Evolutionary conservation across 2,888 invertebrate species (phyloP), one percentile per base, ranked within the genome.

Genomic region (Drosophila quinaria): DNA sequence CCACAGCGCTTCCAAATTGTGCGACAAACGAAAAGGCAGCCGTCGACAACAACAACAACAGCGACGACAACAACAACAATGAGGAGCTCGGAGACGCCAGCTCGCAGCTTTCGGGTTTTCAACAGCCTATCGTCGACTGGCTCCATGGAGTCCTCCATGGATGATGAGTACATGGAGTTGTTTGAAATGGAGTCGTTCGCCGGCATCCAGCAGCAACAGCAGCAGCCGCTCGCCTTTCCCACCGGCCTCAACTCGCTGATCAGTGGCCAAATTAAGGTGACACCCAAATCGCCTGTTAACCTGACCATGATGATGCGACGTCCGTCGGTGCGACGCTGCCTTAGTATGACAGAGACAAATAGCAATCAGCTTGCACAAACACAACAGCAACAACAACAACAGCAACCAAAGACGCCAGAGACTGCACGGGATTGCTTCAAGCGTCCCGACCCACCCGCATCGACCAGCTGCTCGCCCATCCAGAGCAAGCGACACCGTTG

Each of bases 371-470:
- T 78, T 58, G 39, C 44, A 70, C 70, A 91, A 49, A 83, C 79
- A 29, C 92, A 75, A 60, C 78, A 69, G 25, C 80, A 74, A 49
- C 65, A 77, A 4, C 74, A 79, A 58, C 67, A 68, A 42, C 81
- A 68, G 39, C 81, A 70, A 89, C 91, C 92, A 91, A 92, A 92
- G 87, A 92, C 91, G 29, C 91, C 92, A 68, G 91, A 91, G 83
- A 87, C 87, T 78, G 91, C 91, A 37, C 67, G 85, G 68, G 77
- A 73, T 46, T 92, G 93, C 75, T 95, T 95, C 89, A 97, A 97
- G 91, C 94, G 97, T 42, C 94, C 95, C 0, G 96, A 96, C 50
- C 94, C 95, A 25, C 94, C 95, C 33, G 95, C 95, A 44, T 92
- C 93, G 46, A 93, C 92, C 49, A 92, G 91, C 37, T 87, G 89